Evolutionary conservation across 2,113 vertebrate genomes (phyloP).

Genomic region (Oenanthe melanoleuca): DNA sequence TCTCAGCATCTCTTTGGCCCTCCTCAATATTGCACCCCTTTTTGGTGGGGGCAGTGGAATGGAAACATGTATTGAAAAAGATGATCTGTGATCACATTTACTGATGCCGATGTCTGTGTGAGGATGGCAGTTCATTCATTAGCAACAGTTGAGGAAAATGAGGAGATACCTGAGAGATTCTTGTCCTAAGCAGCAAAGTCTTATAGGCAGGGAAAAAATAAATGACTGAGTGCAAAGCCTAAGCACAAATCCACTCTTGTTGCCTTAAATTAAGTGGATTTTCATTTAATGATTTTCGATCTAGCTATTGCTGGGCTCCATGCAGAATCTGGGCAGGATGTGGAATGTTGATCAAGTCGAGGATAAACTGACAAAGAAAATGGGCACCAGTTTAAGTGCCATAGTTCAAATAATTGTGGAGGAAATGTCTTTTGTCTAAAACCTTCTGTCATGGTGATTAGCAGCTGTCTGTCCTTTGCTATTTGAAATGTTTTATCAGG

Average conservation of each 20-base stretch:
- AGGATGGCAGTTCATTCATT: neutral
- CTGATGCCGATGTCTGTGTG: neutral
- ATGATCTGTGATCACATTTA: neutral
- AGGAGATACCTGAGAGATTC: neutral
- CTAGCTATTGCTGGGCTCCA: neutral
- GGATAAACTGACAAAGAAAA: neutral
- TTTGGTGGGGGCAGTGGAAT: neutral
- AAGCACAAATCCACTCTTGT: neutral
- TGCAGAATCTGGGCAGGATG: neutral
- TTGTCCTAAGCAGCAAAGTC: neutral
- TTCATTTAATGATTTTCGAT: neutral
- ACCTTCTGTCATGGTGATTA: neutral
- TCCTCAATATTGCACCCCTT: rapidly evolving
- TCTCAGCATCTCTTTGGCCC: no score
- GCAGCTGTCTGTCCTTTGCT: neutral
- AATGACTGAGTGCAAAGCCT: neutral
- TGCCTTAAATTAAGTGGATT: neutral
- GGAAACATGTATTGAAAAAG: neutral
- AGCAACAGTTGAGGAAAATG: neutral
- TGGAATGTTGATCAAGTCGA: neutral
- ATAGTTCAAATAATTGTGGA: neutral
- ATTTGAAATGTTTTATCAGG: neutral
- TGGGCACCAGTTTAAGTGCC: neutral
- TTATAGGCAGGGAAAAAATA: neutral
- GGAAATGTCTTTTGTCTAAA: neutral